A percentile compares a stretch with the other conserved stretches of the same genome.
These are phyloP conservation scores for Ascaphus truei DNA, from an alignment of 2,113 vertebrate genomes.

Conservation along the genomic window DNA sequence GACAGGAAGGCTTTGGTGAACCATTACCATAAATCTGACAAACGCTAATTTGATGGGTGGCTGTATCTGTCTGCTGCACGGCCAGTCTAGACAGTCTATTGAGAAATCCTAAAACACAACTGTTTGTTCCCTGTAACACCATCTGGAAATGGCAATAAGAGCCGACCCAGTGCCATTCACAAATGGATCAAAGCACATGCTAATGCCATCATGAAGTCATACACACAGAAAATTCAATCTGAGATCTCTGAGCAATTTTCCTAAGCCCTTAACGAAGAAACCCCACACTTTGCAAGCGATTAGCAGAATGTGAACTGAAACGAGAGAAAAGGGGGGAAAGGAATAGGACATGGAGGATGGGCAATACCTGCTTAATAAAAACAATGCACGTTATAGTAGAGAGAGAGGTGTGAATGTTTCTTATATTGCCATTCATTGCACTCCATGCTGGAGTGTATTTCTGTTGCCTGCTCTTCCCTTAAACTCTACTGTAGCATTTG, in stretches of 20 bases:
- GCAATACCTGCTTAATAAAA: conserved; percentile 15
- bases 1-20: conserved; percentile 96
- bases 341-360: conserved; percentile 37
- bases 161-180: conserved; percentile 85
- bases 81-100: conserved; percentile 99
- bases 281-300: conserved; percentile 64
- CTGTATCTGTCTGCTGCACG: conserved; percentile 98
- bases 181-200: conserved; percentile 81
- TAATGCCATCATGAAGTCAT: conserved; percentile 80
- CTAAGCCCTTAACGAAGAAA: conserved; percentile 71
- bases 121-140: conserved; percentile 95
- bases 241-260: conserved; percentile 73
- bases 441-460: conserved; percentile 25
- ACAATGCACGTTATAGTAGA: no score
- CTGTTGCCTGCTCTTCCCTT: conserved; percentile 65
- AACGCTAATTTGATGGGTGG: conserved; percentile 99
- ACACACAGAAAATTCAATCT: conserved; percentile 81
- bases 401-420: neutral
- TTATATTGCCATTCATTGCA: conserved; percentile 11
- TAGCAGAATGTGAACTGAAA: conserved; percentile 64
- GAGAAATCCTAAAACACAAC: conserved; percentile 92
- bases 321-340: conserved; percentile 47
- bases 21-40: conserved; percentile 99
- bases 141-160: conserved; percentile 97
- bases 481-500: conserved; percentile 71